These are phyloP conservation scores for Pecten maximus DNA, from an alignment of 2,888 invertebrate genomes.

Conservation along the genomic window DNA sequence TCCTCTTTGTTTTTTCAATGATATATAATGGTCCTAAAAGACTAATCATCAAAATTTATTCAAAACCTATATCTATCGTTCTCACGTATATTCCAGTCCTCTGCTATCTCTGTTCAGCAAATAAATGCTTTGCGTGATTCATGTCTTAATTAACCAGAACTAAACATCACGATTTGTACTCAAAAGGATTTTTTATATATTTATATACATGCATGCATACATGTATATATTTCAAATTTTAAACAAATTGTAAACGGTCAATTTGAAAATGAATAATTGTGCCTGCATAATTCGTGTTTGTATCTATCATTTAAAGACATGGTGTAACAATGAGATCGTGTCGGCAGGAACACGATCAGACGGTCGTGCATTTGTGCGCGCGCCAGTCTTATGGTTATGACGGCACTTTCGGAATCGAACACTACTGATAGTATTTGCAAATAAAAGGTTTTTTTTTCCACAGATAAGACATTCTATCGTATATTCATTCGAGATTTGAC, in stretches of 20 bases:
- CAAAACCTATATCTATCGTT: too few species aligned
- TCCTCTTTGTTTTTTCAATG: too few species aligned
- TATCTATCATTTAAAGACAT: background rate
- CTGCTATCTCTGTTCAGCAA: too few species aligned
- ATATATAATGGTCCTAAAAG: too few species aligned
- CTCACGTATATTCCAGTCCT: too few species aligned
- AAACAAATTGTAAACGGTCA: background rate
- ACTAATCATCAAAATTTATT: too few species aligned
- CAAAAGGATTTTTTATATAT: too few species aligned
- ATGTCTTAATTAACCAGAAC: too few species aligned
- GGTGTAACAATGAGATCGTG: background rate
- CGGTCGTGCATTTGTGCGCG: background rate
- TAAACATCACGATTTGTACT: background rate
- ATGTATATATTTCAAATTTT: background rate
- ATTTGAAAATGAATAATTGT: background rate
- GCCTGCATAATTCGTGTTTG: background rate
- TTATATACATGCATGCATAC: too few species aligned
- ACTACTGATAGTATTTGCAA: background rate
- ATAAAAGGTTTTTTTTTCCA: background rate
- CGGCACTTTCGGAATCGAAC: background rate
- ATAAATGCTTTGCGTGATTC: too few species aligned
- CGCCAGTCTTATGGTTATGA: conserved; percentile 22
- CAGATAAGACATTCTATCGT: conserved; percentile 16
- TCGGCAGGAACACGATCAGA: conserved; percentile 3
- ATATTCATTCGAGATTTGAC: conserved; percentile 35